A percentile compares a stretch with the other conserved stretches of the same genome.
These are phyloP conservation scores for Rhynchonycteris naso DNA, from an alignment of 2,797 vertebrate species.

Conservation along the genomic window DNA sequence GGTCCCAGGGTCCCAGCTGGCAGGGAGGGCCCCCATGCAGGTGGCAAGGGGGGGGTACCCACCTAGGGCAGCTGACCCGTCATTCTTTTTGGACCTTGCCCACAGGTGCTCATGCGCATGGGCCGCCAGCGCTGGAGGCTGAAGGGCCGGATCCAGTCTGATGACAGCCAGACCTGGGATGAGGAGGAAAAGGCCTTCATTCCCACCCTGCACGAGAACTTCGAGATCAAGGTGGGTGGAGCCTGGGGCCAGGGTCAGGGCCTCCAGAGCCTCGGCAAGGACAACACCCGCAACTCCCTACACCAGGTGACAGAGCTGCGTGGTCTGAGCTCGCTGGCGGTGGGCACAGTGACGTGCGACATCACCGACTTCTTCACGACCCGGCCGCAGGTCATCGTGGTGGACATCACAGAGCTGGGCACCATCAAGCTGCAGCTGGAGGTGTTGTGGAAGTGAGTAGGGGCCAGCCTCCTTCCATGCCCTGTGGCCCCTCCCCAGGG, in stretches of 20 bases:
- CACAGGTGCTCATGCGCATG: constrained; percentile 92
- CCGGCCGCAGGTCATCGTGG: constrained; percentile 92
- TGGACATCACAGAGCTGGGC: constrained; percentile 97
- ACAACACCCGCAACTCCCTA: background rate
- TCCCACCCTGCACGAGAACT: constrained; percentile 93
- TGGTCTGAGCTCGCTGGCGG: constrained; percentile 92
- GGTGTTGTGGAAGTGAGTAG: constrained; percentile 95
- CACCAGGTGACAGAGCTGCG: constrained; percentile 94
- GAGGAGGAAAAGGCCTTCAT: constrained; percentile 95
- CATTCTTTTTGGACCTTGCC: fast-evolving
- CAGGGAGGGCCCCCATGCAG: background rate
- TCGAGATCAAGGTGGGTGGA: constrained; percentile 94
- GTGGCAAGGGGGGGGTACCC: background rate
- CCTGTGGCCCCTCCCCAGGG: background rate
- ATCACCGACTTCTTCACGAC: constrained; percentile 92
- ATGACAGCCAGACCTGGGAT: constrained; percentile 96
- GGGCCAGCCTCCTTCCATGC: background rate
- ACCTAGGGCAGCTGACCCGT: fast-evolving
- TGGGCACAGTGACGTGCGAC: constrained; percentile 93
- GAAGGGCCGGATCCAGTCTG: constrained; percentile 93
- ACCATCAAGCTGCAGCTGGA: constrained; percentile 98
- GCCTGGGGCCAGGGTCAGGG: fast-evolving
- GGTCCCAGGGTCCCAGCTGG: background rate
- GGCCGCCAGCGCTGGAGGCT: constrained; percentile 96
- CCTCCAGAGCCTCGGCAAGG: fast-evolving